Conservation (phyloP, 2,113 vertebrate species). For the Apodemus speciosus region DNA sequence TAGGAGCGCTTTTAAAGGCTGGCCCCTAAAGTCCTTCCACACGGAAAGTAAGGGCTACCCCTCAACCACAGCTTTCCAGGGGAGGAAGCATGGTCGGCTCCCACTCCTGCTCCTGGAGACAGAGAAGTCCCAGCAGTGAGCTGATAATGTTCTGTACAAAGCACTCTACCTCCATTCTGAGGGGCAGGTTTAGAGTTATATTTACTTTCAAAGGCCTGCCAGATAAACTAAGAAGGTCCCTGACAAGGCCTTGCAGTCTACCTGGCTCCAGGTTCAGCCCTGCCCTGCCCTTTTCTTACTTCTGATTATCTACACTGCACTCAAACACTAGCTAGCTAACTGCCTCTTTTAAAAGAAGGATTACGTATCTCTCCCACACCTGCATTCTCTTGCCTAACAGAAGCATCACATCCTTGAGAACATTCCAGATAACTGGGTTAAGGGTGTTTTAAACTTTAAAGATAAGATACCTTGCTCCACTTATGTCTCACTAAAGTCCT, state of each 20-base stretch:
- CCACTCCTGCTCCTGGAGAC: slow-evolving; percentile 17
- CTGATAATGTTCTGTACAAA: slow-evolving; percentile 29
- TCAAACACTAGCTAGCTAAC: neutral
- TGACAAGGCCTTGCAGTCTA: neutral
- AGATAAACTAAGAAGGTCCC: slow-evolving; percentile 33
- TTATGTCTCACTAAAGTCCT: slow-evolving; percentile 47
- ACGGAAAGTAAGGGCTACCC: slow-evolving; percentile 4
- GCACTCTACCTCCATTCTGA: neutral
- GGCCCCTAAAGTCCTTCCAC: slow-evolving; percentile 32
- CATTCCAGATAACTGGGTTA: slow-evolving; percentile 52
- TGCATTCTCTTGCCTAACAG: slow-evolving; percentile 39
- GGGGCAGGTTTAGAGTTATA: neutral
- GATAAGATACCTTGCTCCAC: slow-evolving; percentile 29
- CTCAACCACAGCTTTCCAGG: neutral
- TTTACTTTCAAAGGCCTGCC: slow-evolving; percentile 32
- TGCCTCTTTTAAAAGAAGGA: neutral
- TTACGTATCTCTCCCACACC: neutral
- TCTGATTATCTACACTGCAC: neutral
- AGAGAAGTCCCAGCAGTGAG: slow-evolving; percentile 44
- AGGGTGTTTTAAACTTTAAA: slow-evolving; percentile 55
- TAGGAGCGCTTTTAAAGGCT: neutral
- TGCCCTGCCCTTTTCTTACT: neutral
- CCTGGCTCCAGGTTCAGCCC: neutral
- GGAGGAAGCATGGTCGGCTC: neutral
- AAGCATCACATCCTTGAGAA: slow-evolving; percentile 21